Conservation (phyloP, 1,140 invertebrate species). For the Eriocheir sinensis region DNA sequence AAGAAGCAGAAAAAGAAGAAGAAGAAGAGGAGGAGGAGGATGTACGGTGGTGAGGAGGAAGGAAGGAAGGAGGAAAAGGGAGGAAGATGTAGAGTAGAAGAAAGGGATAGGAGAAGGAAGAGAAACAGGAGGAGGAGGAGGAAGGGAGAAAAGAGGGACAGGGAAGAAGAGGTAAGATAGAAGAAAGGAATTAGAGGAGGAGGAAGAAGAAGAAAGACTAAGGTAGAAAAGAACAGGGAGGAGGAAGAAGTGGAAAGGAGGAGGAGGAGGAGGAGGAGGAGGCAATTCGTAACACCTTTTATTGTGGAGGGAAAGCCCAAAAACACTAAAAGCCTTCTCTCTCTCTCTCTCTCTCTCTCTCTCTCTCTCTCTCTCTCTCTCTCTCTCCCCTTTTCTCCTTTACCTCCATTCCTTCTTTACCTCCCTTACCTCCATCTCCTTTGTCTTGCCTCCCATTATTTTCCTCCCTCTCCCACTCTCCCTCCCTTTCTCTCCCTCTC, state of each 20-base stretch:
- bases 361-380: background rate
- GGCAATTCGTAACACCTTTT: background rate
- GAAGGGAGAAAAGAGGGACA: background rate
- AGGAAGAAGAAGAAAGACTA: no score
- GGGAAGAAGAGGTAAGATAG: background rate
- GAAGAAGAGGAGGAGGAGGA: background rate
- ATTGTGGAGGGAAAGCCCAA: background rate
- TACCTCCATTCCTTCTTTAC: background rate
- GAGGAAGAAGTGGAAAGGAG: background rate
- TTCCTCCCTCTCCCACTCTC: slow-evolving; percentile 27
- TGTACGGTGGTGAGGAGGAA: background rate
- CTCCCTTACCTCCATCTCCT: background rate
- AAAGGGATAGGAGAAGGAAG: background rate
- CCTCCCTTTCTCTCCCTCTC: slow-evolving; percentile 31
- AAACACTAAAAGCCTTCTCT: background rate
- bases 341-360: slow-evolving; percentile 35
- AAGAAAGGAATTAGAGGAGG: background rate
- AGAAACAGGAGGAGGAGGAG: background rate
- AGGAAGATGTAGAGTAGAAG: no score
- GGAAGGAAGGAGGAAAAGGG: background rate
- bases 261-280: background rate
- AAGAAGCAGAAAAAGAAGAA: background rate
- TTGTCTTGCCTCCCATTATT: background rate
- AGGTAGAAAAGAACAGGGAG: no score
- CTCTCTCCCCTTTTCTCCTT: background rate